These are phyloP conservation scores for Jordanella pulchra DNA, from an alignment of 2,797 vertebrate species.

Conservation along the genomic window DNA sequence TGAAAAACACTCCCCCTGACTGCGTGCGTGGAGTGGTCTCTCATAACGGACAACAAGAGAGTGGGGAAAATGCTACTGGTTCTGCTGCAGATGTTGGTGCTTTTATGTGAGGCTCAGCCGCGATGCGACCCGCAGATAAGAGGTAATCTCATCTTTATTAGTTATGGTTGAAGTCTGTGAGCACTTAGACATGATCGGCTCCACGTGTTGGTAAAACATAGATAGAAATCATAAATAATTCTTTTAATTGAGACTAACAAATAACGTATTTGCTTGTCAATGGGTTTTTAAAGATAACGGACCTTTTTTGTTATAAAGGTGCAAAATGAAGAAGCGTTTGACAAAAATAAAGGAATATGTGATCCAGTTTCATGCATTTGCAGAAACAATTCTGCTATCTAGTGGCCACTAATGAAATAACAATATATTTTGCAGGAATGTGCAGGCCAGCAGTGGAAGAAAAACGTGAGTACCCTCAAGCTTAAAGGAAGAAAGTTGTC, in stretches of 20 bases:
- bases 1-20: slow-evolving; percentile 28
- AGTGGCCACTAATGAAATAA: slow-evolving; percentile 58
- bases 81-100: slow-evolving; percentile 62
- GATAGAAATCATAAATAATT: too few species aligned
- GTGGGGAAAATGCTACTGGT: slow-evolving; percentile 52
- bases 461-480: slow-evolving; percentile 75
- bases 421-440: slow-evolving; percentile 78
- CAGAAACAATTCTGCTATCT: slow-evolving; percentile 72
- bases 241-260: not conserved
- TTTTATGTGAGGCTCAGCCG: slow-evolving; percentile 57
- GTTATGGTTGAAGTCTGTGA: not conserved
- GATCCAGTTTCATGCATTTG: slow-evolving; percentile 31
- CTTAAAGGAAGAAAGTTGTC: slow-evolving; percentile 13
- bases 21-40: slow-evolving; percentile 53
- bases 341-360: slow-evolving; percentile 16
- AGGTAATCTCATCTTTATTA: slow-evolving; percentile 75
- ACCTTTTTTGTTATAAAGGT: slow-evolving; percentile 18
- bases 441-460: slow-evolving; percentile 74
- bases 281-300: not conserved
- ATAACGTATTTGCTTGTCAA: not conserved
- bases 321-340: slow-evolving; percentile 9
- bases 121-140: slow-evolving; percentile 76
- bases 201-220: not conserved
- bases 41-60: slow-evolving; percentile 53
- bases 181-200: not conserved